Evolutionary conservation across 2,888 invertebrate species (phyloP), one percentile per base, ranked within the genome.

Genomic region (Syritta pipiens): DNA sequence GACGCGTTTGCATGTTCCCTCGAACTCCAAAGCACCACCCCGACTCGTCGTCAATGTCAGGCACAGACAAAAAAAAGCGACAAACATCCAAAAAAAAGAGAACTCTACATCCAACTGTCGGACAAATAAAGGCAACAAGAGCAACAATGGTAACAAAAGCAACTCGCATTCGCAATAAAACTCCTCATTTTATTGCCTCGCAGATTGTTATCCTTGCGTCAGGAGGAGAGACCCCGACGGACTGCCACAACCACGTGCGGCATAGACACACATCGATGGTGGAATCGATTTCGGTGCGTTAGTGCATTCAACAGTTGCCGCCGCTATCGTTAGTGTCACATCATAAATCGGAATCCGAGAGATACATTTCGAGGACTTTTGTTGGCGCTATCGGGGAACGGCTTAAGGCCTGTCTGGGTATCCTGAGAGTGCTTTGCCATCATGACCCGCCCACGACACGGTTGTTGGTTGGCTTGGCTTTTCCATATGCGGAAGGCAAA

Each of bases 171-270:
- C 53, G 71, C 20, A 65, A 77, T 77, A 77, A 77, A 71, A 77
- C 40, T 59, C 32, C 65, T 77, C 65, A 48, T 65, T 77, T 77
- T 71, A 77, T 77, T 77, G 53, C 59, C 32, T 22, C 9, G 12
- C 6, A 77, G 77, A 77, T 77, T 48, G 77, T 77, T 71, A 77
- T 77, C 77, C 77, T 71, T 51, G 65, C 51, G 59, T n/a, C n/a
- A n/a, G n/a, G n/a, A n/a, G n/a, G n/a, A n/a, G n/a, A n/a, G n/a
- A n/a, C n/a, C n/a, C n/a, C n/a, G n/a, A n/a, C n/a, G n/a, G n/a
- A n/a, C n/a, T n/a, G n/a, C n/a, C n/a, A n/a, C n/a, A n/a, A n/a
- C n/a, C n/a, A n/a, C n/a, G n/a, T n/a, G n/a, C n/a, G n/a, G n/a
- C n/a, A n/a, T n/a, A n/a, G n/a, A n/a, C n/a, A n/a, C n/a, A n/a